Evolutionary conservation across 2,113 vertebrate species (phyloP).

Genomic region (Porphyrio hochstetteri): DNA sequence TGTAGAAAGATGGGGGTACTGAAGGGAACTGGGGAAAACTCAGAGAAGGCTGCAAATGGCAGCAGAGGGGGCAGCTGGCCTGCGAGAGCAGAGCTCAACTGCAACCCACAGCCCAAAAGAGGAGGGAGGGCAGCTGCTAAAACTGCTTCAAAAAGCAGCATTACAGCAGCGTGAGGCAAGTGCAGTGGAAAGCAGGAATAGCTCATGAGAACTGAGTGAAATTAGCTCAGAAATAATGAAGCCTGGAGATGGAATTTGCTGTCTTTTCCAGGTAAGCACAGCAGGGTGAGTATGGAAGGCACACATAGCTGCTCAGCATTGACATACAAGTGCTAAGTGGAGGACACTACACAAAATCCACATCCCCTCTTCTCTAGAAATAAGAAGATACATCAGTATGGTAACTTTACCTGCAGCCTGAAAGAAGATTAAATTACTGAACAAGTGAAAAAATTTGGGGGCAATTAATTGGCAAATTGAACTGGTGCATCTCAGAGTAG

Average conservation of each 20-base stretch:
- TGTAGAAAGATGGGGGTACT: neutral
- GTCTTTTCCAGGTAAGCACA: neutral
- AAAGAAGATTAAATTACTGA: neutral
- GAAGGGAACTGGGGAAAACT: neutral
- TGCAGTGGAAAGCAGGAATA: neutral
- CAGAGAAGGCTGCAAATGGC: neutral
- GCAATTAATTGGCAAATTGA: neutral
- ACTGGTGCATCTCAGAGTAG: neutral
- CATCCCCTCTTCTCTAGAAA: neutral
- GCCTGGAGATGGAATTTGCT: neutral
- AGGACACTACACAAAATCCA: neutral
- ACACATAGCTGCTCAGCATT: neutral
- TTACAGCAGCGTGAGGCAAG: neutral
- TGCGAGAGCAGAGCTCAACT: neutral
- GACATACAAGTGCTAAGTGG: neutral
- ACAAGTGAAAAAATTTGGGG: neutral
- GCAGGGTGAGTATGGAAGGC: neutral
- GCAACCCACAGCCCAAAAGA: neutral
- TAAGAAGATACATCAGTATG: neutral
- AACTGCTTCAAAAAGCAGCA: neutral
- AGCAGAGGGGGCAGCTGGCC: fast-evolving
- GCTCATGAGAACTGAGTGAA: neutral
- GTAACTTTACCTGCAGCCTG: neutral
- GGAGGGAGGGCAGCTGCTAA: neutral
- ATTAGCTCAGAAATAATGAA: neutral